phyloP scores from a whole-genome alignment of 1,140 invertebrate genomes.

The Heliconius hewitsoni region DNA sequence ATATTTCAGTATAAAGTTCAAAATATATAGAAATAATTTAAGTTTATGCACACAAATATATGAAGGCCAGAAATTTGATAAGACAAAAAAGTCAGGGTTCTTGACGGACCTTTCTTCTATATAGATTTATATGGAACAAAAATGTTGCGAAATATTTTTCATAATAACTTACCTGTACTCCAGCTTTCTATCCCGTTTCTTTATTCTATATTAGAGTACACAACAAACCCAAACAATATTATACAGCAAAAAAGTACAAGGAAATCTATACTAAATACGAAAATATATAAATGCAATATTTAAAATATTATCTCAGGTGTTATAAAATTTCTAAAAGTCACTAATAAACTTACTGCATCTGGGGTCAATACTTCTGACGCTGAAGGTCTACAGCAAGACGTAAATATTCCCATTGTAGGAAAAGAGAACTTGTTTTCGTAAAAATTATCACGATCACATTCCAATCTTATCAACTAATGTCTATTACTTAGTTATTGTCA shows the following conservation, averaged over 20 bases:
- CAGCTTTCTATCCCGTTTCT: not conserved
- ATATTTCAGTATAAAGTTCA: no score
- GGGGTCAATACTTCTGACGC: slow-evolving; percentile 71
- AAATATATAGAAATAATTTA: no score
- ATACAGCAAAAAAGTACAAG: not conserved
- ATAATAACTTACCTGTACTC: not conserved
- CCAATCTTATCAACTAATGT: slow-evolving; percentile 29
- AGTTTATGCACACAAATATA: no score
- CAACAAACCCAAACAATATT: not conserved
- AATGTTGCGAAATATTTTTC: slow-evolving; percentile 7
- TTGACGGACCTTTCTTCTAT: no score
- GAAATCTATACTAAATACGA: not conserved
- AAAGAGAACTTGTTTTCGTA: slow-evolving; percentile 12
- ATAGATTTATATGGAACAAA: not conserved
- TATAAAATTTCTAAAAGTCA: not conserved
- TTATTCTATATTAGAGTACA: not conserved
- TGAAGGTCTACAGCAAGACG: slow-evolving; percentile 76
- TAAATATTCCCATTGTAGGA: slow-evolving; percentile 70
- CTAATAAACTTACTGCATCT: slow-evolving; percentile 70
- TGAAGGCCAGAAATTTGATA: no score
- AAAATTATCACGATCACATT: slow-evolving; percentile 27
- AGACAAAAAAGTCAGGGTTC: not conserved
- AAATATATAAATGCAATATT: not conserved
- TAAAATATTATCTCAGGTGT: not conserved
- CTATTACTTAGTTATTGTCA: slow-evolving; percentile 15